These are phyloP conservation scores for Ptilodon capucinus DNA, from an alignment of 2,888 invertebrate species.

Conservation along the genomic window DNA sequence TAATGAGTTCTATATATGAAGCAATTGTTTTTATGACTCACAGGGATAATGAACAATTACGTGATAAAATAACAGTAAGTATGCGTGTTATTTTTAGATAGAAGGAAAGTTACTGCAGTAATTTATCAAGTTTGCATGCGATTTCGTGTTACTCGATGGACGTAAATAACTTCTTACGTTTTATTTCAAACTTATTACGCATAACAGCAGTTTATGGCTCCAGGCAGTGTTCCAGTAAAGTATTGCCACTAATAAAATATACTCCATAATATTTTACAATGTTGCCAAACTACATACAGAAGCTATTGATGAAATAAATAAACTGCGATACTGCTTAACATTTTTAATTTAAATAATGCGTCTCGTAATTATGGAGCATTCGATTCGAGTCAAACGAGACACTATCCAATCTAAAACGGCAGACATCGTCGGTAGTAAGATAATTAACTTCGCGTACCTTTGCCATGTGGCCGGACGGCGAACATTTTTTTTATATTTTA, in stretches of 20 bases:
- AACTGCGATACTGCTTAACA: no score
- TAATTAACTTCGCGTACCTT: constrained; percentile 54
- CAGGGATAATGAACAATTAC: neutral
- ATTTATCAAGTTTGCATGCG: neutral
- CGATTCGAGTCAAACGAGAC: constrained; percentile 42
- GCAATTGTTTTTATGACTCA: neutral
- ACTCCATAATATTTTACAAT: neutral
- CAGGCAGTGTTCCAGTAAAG: neutral
- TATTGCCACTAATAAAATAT: neutral
- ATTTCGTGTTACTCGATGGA: neutral
- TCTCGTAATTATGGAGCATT: constrained; percentile 44
- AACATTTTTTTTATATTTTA: constrained; percentile 38
- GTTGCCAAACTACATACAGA: neutral
- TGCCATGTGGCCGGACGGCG: constrained; percentile 33
- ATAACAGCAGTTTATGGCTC: neutral
- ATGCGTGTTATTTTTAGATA: neutral
- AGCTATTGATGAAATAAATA: neutral
- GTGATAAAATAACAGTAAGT: neutral
- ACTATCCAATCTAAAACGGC: constrained; percentile 44
- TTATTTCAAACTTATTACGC: neutral
- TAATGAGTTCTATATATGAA: neutral
- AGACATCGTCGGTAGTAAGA: constrained; percentile 23
- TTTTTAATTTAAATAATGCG: constrained; percentile 41
- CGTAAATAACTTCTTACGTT: neutral
- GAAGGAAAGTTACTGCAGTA: neutral